Evolutionary conservation across 1,140 invertebrate species (phyloP), one percentile per base, ranked within the genome.

Genomic region (Hylaeus volcanicus): DNA sequence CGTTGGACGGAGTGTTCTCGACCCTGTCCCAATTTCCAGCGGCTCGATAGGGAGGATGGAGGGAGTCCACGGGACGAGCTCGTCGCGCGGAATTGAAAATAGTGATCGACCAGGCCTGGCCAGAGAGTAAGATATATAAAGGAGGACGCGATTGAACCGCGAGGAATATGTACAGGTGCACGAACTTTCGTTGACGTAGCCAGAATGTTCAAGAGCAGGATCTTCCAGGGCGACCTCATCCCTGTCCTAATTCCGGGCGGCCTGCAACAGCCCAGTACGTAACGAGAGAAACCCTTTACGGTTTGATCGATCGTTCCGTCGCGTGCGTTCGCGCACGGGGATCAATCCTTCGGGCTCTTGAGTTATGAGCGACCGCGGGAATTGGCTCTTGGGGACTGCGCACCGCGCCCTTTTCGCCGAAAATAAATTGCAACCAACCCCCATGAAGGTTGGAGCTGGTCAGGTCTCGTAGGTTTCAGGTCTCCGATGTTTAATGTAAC

Each of bases 151-250:
- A 37, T 26, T 56, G 55, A 43, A 3, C 39, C 26, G 45, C 55
- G 68, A 14, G 64, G 41, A 12, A 79, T 41, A 79, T 41, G 69
- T 79, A 15, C 58, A 81, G 80, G 65, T 90, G 86, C 45, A 88
- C 83, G 63, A 77, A 90, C 76, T 83, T 84, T 79, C 82, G 65
- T 60, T 83, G 26, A 76, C 66, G 87, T 86, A 76, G 85, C 83
- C 84, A 90, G 63, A 85, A 92, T 92, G 90, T 91, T 91, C 87
- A 91, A 91, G 83, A 92, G 91, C 87, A 88, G 91, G 75, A 91
- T 92, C 60, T 92, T 91, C 61, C 90, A 91, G 86, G 90, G 91
- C 78, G 88, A 92, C 82, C 84, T 90, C 41, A 91, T 90, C 84
- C 91, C 90, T 61, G 87, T 90, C 56, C 87, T 90, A 43, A 90